These are phyloP conservation scores for Drosophila ogumai DNA, from an alignment of 1,140 invertebrate species.

Conservation along the genomic window DNA sequence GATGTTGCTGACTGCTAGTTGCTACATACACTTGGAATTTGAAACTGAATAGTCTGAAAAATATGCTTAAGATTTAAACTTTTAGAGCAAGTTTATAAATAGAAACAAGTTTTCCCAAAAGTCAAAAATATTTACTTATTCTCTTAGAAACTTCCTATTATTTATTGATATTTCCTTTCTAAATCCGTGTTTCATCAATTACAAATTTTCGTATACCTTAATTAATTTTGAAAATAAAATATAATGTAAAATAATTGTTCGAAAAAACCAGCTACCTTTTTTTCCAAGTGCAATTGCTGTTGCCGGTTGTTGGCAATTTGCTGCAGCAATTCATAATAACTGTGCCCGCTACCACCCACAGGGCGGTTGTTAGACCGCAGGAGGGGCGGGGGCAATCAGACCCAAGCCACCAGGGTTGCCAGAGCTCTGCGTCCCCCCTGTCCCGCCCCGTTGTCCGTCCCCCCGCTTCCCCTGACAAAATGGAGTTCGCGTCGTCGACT, in stretches of 20 bases:
- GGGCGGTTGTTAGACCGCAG: constrained; percentile 67
- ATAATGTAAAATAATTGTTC: no score
- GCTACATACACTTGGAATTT: not conserved
- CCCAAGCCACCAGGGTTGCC: constrained; percentile 52
- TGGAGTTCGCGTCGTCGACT: constrained; percentile 65
- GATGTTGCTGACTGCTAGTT: constrained; percentile 21
- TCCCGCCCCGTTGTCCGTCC: not conserved
- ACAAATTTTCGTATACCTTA: no score
- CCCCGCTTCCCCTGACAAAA: constrained; percentile 8
- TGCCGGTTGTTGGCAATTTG: constrained; percentile 59
- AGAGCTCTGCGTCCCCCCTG: constrained; percentile 1
- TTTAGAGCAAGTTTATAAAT: no score
- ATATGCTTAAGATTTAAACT: not conserved
- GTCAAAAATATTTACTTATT: no score
- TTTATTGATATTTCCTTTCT: no score
- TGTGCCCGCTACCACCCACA: constrained; percentile 77
- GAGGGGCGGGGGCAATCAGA: constrained; percentile 47
- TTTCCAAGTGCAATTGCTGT: not conserved
- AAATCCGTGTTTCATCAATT: no score
- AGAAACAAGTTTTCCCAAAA: no score
- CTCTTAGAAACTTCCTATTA: no score
- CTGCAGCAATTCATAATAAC: constrained; percentile 81
- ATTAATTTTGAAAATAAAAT: no score
- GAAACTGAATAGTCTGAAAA: not conserved
- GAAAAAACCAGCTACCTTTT: no score